These are phyloP conservation scores for Mohoua ochrocephala DNA, from an alignment of 2,113 vertebrate species.

Conservation along the genomic window DNA sequence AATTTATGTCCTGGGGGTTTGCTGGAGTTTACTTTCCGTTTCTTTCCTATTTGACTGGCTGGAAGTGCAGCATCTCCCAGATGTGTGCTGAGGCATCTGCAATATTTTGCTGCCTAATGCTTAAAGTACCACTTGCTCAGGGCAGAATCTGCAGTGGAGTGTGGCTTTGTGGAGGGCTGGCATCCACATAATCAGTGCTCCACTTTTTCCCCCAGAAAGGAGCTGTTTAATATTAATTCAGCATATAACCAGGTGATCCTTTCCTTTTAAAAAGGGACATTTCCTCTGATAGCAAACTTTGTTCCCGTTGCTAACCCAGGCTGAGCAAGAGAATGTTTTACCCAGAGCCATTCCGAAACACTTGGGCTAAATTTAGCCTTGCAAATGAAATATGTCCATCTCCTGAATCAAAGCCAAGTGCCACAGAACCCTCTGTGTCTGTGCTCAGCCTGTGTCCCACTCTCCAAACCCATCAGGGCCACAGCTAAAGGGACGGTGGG, in stretches of 20 bases:
- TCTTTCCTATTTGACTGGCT: not conserved
- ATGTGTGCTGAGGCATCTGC: not conserved
- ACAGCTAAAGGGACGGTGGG: not conserved
- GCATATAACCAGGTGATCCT: not conserved
- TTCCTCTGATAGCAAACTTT: not conserved
- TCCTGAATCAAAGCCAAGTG: not conserved
- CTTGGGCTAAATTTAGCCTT: not conserved
- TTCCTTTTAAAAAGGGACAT: not conserved
- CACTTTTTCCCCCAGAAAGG: not conserved
- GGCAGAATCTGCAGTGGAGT: not conserved
- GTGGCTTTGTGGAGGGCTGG: not conserved
- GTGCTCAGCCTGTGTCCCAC: not conserved
- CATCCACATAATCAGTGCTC: not conserved
- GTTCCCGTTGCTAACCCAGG: not conserved
- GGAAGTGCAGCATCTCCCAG: not conserved
- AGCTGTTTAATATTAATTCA: not conserved
- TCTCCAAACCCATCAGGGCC: not conserved
- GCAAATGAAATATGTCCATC: not conserved
- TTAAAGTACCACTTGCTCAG: not conserved
- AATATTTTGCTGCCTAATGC: not conserved
- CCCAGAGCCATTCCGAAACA: not conserved
- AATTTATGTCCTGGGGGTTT: not conserved
- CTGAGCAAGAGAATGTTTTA: not conserved
- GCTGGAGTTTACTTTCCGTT: not conserved
- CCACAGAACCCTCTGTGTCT: not conserved